These are phyloP conservation scores for Zoanthus gigantus DNA, from an alignment of 92 coral and sea anemone genomes.

Conservation along the genomic window DNA sequence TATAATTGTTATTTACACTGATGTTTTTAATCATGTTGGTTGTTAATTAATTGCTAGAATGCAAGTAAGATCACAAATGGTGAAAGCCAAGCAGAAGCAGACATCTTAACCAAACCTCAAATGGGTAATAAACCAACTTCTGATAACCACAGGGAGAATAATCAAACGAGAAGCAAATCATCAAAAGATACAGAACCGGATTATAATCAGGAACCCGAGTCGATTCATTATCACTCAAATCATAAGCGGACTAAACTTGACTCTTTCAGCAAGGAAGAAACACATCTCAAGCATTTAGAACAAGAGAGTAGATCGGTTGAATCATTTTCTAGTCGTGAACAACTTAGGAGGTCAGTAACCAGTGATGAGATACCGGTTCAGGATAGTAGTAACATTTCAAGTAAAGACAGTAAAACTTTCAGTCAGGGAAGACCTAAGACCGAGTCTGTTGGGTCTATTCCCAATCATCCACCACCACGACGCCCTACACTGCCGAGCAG, in stretches of 20 bases:
- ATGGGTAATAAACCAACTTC: not conserved
- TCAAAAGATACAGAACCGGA: not conserved
- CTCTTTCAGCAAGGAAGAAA: conserved; percentile 8
- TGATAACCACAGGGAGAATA: not conserved
- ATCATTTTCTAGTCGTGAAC: not conserved
- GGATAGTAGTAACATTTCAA: not conserved
- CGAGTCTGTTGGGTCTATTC: conserved; percentile 18
- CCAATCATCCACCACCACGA: conserved; percentile 36
- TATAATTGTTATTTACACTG: not conserved
- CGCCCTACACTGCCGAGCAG: not conserved
- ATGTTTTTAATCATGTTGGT: not conserved
- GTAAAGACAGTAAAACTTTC: not conserved
- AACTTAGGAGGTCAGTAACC: not conserved
- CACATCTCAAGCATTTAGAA: not conserved
- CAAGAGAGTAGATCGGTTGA: not conserved
- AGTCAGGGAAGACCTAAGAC: not conserved
- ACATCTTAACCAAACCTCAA: not conserved
- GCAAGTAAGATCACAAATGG: conserved; percentile 32
- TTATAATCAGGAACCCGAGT: not conserved
- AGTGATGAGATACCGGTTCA: not conserved
- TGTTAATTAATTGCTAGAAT: not conserved
- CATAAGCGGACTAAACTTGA: not conserved
- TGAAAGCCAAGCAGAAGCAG: not conserved
- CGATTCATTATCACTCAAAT: not conserved
- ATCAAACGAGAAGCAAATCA: not conserved